phyloP scores from a whole-genome alignment of 2,797 vertebrate genomes.

The Trichosurus vulpecula region DNA sequence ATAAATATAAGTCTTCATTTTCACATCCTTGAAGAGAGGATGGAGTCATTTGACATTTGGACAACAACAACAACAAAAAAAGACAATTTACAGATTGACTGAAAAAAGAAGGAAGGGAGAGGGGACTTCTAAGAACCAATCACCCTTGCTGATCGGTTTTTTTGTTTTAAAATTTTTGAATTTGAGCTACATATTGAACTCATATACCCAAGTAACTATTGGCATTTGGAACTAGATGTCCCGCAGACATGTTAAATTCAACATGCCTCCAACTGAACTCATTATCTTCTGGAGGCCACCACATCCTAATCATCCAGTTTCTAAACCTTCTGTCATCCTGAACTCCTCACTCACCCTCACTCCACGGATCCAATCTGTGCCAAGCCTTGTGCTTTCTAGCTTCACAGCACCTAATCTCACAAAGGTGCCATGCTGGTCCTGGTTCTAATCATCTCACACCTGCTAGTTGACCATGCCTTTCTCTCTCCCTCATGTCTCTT shows the following conservation, averaged over 20 bases:
- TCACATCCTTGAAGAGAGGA: background rate
- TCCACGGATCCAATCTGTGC: background rate
- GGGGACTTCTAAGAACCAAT: background rate
- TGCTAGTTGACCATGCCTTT: background rate
- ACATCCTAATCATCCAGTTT: background rate
- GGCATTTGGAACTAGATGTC: background rate
- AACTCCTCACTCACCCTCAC: background rate
- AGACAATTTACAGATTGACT: background rate
- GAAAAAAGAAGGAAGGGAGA: background rate
- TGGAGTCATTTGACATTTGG: background rate
- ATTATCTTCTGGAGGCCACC: background rate
- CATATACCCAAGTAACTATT: background rate
- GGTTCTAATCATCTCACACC: background rate
- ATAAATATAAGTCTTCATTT: background rate
- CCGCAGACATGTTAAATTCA: background rate
- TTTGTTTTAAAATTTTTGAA: background rate
- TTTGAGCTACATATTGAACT: background rate
- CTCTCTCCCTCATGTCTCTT: background rate
- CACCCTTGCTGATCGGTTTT: background rate
- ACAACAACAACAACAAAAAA: background rate
- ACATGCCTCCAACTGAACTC: background rate
- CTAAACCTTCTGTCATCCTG: background rate
- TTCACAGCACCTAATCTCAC: background rate
- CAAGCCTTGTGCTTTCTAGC: background rate
- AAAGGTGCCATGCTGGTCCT: background rate